These are phyloP conservation scores for Columba livia DNA, from an alignment of 2,113 vertebrate genomes.

Conservation along the genomic window DNA sequence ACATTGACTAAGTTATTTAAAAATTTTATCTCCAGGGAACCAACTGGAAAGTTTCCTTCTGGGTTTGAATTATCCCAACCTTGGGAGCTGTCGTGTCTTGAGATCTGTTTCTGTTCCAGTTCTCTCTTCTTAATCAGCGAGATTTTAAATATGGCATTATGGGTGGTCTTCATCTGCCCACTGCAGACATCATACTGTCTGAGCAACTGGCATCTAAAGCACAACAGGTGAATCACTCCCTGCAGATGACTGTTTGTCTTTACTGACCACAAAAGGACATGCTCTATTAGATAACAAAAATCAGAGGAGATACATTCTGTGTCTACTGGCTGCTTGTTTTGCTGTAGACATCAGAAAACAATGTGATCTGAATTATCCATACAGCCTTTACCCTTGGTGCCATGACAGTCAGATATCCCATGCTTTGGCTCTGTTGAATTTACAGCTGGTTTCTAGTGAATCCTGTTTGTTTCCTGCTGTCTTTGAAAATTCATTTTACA, in stretches of 20 bases:
- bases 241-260: background rate
- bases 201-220: background rate
- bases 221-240: background rate
- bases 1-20: background rate
- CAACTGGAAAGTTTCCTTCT: background rate
- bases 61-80: background rate
- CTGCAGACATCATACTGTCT: background rate
- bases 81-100: background rate
- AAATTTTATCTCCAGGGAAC: background rate
- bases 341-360: background rate
- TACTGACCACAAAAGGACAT: background rate
- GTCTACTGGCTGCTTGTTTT: background rate
- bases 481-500: background rate
- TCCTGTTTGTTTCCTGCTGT: background rate
- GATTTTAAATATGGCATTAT: background rate
- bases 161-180: background rate
- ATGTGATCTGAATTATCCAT: background rate
- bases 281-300: background rate
- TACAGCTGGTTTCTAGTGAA: background rate
- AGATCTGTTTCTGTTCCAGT: background rate
- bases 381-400: background rate
- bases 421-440: background rate
- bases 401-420: background rate
- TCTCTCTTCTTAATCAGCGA: background rate
- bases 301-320: background rate